Conservation (phyloP, 64 coral and sea anemone genomes). For the Platygyra sinensis region DNA sequence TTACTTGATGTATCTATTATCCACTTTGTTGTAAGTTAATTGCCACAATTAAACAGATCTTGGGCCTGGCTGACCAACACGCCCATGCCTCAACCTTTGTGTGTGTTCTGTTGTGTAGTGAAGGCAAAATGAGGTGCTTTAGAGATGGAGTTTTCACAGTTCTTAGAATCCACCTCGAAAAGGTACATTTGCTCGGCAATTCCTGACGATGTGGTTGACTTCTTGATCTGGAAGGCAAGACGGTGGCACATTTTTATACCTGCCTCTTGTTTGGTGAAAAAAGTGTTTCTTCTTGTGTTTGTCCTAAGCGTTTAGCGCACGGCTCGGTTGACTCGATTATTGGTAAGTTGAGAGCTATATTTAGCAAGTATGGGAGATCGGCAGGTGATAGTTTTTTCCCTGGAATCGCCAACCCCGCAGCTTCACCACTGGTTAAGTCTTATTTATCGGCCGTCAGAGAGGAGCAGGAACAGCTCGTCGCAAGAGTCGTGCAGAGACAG, state of each 20-base stretch:
- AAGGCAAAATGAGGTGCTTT: not conserved
- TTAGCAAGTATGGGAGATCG: not conserved
- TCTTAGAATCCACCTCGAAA: not conserved
- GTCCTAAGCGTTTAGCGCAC: not conserved
- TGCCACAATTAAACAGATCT: too few relatives aligned
- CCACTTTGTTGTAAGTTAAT: too few relatives aligned
- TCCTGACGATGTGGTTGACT: slow-evolving; percentile 1
- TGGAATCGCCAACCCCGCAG: slow-evolving; percentile 15
- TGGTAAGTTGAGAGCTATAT: not conserved
- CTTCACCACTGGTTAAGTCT: slow-evolving; percentile 6
- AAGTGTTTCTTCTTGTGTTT: not conserved
- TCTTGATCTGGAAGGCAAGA: slow-evolving; percentile 2
- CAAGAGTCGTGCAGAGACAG: not conserved
- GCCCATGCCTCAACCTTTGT: too few relatives aligned
- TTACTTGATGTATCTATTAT: too few relatives aligned
- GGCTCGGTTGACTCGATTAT: slow-evolving; percentile 19
- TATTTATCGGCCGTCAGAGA: slow-evolving; percentile 30
- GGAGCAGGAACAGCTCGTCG: slow-evolving; percentile 3
- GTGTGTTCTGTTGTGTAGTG: too few relatives aligned
- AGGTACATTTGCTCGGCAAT: not conserved
- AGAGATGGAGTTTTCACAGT: not conserved
- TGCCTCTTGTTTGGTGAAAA: not conserved
- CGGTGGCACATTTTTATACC: not conserved
- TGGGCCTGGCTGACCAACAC: too few relatives aligned
- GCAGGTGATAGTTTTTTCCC: not conserved